Conservation (phyloP, 64 coral and sea anemone genomes). For the Montipora foliosa region DNA sequence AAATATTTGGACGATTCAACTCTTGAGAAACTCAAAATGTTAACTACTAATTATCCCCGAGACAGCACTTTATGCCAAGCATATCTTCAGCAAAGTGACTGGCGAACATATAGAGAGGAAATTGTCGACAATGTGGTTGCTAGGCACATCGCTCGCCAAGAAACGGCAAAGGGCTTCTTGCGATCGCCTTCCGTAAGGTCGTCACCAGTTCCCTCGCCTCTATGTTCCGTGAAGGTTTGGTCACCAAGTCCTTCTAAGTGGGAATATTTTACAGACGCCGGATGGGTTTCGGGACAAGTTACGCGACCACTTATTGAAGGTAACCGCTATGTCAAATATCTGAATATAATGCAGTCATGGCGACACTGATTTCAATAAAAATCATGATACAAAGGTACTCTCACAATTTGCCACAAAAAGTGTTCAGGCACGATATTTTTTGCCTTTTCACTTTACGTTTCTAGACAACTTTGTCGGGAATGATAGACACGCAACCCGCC, state of each 20-base stretch:
- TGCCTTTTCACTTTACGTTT: too few species aligned
- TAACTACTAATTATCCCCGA: slow-evolving; percentile 66
- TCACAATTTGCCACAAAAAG: too few species aligned
- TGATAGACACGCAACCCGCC: too few species aligned
- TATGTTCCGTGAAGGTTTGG: slow-evolving; percentile 79
- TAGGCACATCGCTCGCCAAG: slow-evolving; percentile 54
- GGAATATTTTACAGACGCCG: slow-evolving; percentile 76
- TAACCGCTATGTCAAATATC: neutral
- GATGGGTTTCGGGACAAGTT: slow-evolving; percentile 60
- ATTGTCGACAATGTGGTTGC: slow-evolving; percentile 84
- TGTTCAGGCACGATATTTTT: too few species aligned
- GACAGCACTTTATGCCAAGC: slow-evolving; percentile 70
- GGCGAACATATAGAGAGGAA: slow-evolving; percentile 88
- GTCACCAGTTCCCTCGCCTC: slow-evolving; percentile 80
- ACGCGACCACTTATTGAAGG: slow-evolving; percentile 55
- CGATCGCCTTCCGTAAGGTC: slow-evolving; percentile 51
- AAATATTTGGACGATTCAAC: slow-evolving; percentile 70
- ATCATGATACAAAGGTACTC: too few species aligned
- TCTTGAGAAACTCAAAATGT: slow-evolving; percentile 43
- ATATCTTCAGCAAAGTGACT: slow-evolving; percentile 88
- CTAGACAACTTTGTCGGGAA: too few species aligned
- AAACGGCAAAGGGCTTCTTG: slow-evolving; percentile 69
- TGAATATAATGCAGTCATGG: too few species aligned
- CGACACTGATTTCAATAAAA: too few species aligned
- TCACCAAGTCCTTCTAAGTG: slow-evolving; percentile 58